Conservation (phyloP, 2,113 vertebrate species). For the Psettodes erumei region DNA sequence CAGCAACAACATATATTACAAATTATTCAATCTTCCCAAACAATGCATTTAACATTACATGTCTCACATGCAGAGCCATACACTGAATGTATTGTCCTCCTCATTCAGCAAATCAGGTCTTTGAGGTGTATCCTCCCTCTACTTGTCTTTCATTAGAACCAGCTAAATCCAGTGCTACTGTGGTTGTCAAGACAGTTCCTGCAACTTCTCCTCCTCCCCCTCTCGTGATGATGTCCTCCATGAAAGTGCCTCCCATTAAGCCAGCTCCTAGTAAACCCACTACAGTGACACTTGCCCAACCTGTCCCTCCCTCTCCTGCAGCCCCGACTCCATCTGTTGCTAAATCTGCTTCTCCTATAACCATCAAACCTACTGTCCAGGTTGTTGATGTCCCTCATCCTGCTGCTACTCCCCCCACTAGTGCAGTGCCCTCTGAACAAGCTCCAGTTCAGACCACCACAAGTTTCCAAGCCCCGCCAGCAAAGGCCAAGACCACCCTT, state of each 20-base stretch:
- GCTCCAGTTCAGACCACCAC: constrained; percentile 36
- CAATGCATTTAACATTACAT: too few species aligned
- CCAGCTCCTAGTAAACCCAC: constrained; percentile 73
- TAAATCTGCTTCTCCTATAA: constrained; percentile 63
- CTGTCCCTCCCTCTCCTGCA: constrained; percentile 36
- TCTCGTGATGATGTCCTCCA: constrained; percentile 81
- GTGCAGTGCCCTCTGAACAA: background rate
- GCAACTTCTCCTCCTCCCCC: constrained; percentile 70
- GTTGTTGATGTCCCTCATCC: constrained; percentile 6
- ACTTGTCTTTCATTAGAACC: constrained; percentile 74
- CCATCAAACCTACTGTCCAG: constrained; percentile 35
- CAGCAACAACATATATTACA: background rate
- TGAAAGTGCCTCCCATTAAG: constrained; percentile 79
- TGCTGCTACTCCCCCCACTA: constrained; percentile 19
- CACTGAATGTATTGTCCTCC: background rate
- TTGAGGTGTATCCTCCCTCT: background rate
- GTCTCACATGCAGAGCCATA: background rate
- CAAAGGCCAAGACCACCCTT: constrained; percentile 82
- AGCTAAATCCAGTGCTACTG: constrained; percentile 74
- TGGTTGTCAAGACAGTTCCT: constrained; percentile 81
- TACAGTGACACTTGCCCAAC: constrained; percentile 44
- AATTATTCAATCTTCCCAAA: background rate
- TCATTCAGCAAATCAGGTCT: background rate
- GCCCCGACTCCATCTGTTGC: constrained; percentile 58
- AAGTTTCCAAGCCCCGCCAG: constrained; percentile 29